phyloP scores from a whole-genome alignment of 2,113 vertebrate genomes.

The Anoura caudifer region DNA sequence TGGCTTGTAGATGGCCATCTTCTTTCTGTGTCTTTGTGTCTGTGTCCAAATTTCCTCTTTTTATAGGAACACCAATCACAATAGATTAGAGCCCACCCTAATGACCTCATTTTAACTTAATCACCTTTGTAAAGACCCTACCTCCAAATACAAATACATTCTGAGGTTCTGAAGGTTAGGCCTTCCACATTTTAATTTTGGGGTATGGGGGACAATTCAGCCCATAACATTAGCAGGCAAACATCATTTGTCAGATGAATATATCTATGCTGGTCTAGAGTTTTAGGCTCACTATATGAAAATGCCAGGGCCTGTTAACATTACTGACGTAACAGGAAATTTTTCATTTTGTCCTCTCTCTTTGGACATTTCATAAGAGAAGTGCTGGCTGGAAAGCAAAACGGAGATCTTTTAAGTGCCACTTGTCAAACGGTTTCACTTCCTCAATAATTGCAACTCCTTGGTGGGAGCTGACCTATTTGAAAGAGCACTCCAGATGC shows the following conservation, averaged over 20 bases:
- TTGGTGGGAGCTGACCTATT: conserved; percentile 37
- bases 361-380: conserved; percentile 30
- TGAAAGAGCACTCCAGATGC: conserved; percentile 48
- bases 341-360: not conserved
- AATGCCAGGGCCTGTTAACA: not conserved
- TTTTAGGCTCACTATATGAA: not conserved
- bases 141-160: not conserved
- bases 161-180: not conserved
- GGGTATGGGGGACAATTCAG: not conserved
- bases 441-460: conserved; percentile 42
- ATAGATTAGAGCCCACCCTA: not conserved
- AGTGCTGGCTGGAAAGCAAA: conserved; percentile 40
- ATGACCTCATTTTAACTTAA: not conserved
- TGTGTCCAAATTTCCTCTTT: not conserved
- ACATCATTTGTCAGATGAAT: not conserved
- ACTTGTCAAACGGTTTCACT: conserved; percentile 59
- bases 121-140: not conserved
- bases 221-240: not conserved
- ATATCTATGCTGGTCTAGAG: not conserved
- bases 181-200: not conserved
- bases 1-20: not conserved
- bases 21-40: not conserved
- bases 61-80: not conserved
- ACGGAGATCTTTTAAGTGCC: conserved; percentile 45
- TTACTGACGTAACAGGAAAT: not conserved